Conservation (phyloP, 2,888 invertebrate species). For the Lordiphosa fenestrarum region DNA sequence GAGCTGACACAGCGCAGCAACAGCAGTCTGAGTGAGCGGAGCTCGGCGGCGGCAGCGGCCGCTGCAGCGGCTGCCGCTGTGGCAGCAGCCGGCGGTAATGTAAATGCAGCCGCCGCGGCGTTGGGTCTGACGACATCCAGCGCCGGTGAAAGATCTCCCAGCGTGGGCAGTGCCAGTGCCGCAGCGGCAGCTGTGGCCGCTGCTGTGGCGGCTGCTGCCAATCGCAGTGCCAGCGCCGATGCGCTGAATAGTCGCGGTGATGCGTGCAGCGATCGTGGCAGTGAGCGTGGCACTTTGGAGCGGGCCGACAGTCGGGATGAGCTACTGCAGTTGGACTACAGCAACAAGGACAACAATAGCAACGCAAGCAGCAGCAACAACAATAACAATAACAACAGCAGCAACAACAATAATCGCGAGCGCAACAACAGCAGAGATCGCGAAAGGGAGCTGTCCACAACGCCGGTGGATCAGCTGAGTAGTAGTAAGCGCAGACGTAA, state of each 20-base stretch:
- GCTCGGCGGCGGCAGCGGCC: slow-evolving; percentile 75
- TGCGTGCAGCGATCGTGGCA: slow-evolving; percentile 67
- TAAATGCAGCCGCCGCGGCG: slow-evolving; percentile 75
- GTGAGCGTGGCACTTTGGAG: slow-evolving; percentile 73
- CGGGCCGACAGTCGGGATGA: slow-evolving; percentile 80
- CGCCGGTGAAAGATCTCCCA: slow-evolving; percentile 79
- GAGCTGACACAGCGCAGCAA: slow-evolving; percentile 78
- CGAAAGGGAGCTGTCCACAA: slow-evolving; percentile 82
- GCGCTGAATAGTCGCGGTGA: slow-evolving; percentile 61
- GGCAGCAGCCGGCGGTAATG: slow-evolving; percentile 70
- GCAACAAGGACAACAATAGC: slow-evolving; percentile 76
- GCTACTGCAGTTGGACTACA: slow-evolving; percentile 80
- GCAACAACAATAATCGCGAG: slow-evolving; percentile 39
- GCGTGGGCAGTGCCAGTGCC: slow-evolving; percentile 77
- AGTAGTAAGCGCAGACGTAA: slow-evolving; percentile 82
- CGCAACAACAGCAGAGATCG: slow-evolving; percentile 79
- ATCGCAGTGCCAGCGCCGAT: slow-evolving; percentile 74
- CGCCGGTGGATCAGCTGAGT: slow-evolving; percentile 80
- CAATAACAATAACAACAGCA: slow-evolving; percentile 41
- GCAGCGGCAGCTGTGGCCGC: slow-evolving; percentile 72
- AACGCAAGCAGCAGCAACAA: slow-evolving; percentile 43
- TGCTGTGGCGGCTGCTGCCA: slow-evolving; percentile 71
- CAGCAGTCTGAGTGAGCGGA: slow-evolving; percentile 77
- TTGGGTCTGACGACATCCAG: slow-evolving; percentile 67
- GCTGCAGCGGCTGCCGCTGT: slow-evolving; percentile 74